Conservation (phyloP, 1,140 invertebrate species). For the Planococcus citri region DNA sequence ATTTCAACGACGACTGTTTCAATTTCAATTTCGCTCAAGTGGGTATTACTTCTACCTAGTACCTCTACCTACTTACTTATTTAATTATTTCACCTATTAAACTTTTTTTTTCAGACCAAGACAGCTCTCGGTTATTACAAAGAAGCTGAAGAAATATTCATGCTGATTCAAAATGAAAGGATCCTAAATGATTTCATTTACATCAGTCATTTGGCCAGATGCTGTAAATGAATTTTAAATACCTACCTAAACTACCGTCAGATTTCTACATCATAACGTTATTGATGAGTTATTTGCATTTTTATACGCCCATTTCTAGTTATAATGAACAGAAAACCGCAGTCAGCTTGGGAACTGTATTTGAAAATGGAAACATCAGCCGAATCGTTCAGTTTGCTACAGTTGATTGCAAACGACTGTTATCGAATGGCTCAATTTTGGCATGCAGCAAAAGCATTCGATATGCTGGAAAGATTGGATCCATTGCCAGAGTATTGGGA, state of each 20-base stretch:
- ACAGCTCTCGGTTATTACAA: conserved; percentile 81
- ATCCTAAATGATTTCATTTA: conserved; percentile 77
- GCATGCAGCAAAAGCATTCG: conserved; percentile 79
- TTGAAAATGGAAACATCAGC: conserved; percentile 74
- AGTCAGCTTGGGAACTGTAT: conserved; percentile 79
- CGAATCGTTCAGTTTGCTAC: conserved; percentile 81
- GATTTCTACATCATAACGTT: too few relatives aligned
- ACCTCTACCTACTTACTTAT: too few relatives aligned
- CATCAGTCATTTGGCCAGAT: conserved; percentile 76
- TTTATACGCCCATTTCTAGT: conserved; percentile 49
- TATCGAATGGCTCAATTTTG: conserved; percentile 95
- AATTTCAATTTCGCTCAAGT: conserved; percentile 94
- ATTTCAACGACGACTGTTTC: conserved; percentile 89
- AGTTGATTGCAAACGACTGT: conserved; percentile 92
- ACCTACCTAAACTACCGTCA: too few relatives aligned
- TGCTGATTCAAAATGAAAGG: conserved; percentile 72
- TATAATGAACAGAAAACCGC: conserved; percentile 83
- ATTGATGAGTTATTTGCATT: background rate
- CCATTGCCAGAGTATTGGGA: conserved; percentile 96
- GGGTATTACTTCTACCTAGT: too few relatives aligned
- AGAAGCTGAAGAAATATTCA: conserved; percentile 86
- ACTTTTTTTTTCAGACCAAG: conserved; percentile 56
- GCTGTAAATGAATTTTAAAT: conserved; percentile 45
- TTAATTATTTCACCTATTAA: too few relatives aligned
- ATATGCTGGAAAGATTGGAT: conserved; percentile 79